phyloP scores from a whole-genome alignment of 2,797 vertebrate genomes.

The Lacerta viridis region DNA sequence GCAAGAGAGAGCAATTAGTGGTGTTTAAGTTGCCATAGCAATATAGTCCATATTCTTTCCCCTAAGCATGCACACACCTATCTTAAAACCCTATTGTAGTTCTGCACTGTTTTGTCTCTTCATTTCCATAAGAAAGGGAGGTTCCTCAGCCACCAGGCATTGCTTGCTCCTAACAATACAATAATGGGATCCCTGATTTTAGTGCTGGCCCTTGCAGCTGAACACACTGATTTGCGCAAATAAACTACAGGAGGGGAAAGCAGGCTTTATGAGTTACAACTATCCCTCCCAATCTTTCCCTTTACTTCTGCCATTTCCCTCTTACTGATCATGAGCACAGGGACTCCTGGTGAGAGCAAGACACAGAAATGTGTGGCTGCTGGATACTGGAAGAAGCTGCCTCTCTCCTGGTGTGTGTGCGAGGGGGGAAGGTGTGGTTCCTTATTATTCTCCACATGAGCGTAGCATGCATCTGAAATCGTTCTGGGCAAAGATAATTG shows the following conservation, averaged over 20 bases:
- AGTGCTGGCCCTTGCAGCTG: not conserved
- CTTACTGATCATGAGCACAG: not conserved
- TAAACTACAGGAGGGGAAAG: not conserved
- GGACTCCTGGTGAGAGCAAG: not conserved
- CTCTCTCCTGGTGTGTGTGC: not conserved
- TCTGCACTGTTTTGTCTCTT: not conserved
- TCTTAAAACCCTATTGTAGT: not conserved
- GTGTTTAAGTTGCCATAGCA: slow-evolving; percentile 70
- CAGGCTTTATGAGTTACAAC: not conserved
- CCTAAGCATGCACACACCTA: fast-evolving
- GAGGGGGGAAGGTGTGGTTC: not conserved
- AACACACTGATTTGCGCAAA: not conserved
- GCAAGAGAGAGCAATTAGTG: not conserved
- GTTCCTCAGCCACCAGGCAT: not conserved
- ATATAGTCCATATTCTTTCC: slow-evolving; percentile 21
- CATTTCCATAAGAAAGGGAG: not conserved
- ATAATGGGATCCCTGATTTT: not conserved
- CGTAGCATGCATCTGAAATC: not conserved
- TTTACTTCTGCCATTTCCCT: fast-evolving
- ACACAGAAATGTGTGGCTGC: not conserved
- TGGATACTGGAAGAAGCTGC: not conserved
- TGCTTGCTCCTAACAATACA: not conserved
- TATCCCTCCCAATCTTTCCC: not conserved
- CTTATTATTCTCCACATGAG: slow-evolving; percentile 28
- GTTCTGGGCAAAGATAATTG: not conserved